Conservation (phyloP, 1,140 invertebrate species). For the Drosophila takahashii region DNA sequence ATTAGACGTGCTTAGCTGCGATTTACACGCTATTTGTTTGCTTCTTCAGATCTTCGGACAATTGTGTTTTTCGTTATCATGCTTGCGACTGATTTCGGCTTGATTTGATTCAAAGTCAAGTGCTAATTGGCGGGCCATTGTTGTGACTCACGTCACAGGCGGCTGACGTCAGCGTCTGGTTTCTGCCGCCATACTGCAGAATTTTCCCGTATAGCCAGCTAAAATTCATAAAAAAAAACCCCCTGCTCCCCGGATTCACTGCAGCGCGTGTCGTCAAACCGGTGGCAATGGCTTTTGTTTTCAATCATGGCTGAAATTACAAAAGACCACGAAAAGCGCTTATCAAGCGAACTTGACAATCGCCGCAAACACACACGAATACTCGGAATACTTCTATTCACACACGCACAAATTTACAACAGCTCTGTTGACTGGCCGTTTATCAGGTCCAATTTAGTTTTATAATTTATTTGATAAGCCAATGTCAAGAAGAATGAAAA, state of each 20-base stretch:
- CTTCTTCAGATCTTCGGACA: conserved; percentile 4
- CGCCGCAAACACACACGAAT: conserved; percentile 10
- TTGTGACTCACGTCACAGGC: conserved; percentile 56
- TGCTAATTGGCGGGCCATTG: conserved; percentile 72
- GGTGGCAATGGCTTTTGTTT: conserved; percentile 42
- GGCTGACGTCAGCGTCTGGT: conserved; percentile 38
- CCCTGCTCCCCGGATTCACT: background rate
- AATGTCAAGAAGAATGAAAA: conserved; percentile 64
- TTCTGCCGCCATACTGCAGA: conserved; percentile 49
- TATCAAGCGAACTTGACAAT: conserved; percentile 67
- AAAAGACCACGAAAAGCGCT: conserved; percentile 43
- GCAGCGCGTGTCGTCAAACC: conserved; percentile 22
- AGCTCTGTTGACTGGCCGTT: conserved; percentile 22
- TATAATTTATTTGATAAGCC: conserved; percentile 71
- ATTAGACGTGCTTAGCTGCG: conserved; percentile 32
- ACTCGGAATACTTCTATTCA: conserved; percentile 10
- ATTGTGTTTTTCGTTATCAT: conserved; percentile 60
- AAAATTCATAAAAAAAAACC: background rate
- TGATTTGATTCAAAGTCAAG: conserved; percentile 76
- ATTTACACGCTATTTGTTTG: conserved; percentile 56
- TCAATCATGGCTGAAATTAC: conserved; percentile 46
- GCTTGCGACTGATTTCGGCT: conserved; percentile 67
- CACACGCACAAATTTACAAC: conserved; percentile 52
- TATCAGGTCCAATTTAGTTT: conserved; percentile 64
- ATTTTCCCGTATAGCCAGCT: conserved; percentile 57